Evolutionary conservation across 2,888 invertebrate species (phyloP), one percentile per base, ranked within the genome.

Genomic region (Epinotia brunnichana): DNA sequence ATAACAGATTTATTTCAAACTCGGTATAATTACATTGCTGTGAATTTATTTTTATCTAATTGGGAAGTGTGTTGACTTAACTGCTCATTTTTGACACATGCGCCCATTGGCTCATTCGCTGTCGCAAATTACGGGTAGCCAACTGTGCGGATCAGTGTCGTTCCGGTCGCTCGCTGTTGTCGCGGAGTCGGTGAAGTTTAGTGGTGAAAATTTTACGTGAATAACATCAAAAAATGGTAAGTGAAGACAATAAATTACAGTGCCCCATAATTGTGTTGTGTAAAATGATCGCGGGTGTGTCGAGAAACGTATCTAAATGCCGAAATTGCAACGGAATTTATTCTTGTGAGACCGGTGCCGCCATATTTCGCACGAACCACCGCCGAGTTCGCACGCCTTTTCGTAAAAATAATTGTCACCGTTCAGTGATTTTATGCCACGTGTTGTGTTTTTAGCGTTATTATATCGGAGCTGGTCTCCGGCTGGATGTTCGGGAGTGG

Each of bases 171-270:
- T 93, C 88, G 91, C 88, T 91, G 90, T 90, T 89, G 91, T 90
- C 90, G 90, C 90, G 84, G 88, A 91, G 89, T 92, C 88, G 87
- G 91, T 91, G 91, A 90, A 91, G 82, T 91, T n/a, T 88, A 88
- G 90, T 92, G 67, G 67, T 67, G 57, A 59, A 67, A 35, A 48
- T 67, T 67, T 92, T 92, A 90, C 92, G 91, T 92, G 90, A 87
- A 78, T 92, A 92, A 89, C 92, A 91, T 93, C 92, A 89, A 85
- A 93, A 92, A 93, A 93, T 93, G 93, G 93, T 93, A 92, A 93
- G 93, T 93, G 87, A 86, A 85, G 82, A 85, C 83, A 86, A 87
- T 86, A 85, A 88, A 86, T 87, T 87, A 74, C 84, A 89, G 90
- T 92, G 91, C 81, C 81, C 80, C 76, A 77, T 78, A 78, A 75